Percentiles rank a stretch among this genome's conserved stretches.
These are phyloP conservation scores for Mus caroli DNA, from an alignment of 2,797 vertebrate species.

Conservation along the genomic window DNA sequence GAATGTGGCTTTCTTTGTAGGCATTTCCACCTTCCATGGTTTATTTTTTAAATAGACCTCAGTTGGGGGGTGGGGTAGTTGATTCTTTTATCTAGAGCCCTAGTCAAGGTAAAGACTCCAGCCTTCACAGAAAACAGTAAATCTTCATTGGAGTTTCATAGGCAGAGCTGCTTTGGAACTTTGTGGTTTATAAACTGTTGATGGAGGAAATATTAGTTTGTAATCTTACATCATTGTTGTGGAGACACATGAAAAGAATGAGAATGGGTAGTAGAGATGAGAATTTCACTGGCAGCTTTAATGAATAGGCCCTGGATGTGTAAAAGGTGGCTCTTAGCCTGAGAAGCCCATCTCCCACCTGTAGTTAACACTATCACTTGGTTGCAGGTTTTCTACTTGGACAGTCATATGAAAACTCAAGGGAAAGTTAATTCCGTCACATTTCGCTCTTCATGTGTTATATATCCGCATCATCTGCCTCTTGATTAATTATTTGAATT, in stretches of 20 bases:
- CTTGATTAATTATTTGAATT: not conserved
- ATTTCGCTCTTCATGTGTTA: not conserved
- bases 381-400: not conserved
- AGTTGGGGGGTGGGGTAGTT: not conserved
- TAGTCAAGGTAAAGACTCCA: not conserved
- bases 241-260: not conserved
- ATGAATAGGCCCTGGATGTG: not conserved
- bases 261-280: not conserved
- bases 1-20: not conserved
- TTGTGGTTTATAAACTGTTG: constrained; percentile 56
- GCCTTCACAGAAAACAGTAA: not conserved
- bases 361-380: not conserved
- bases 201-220: not conserved
- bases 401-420: not conserved
- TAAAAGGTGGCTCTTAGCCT: not conserved
- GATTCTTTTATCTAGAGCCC: not conserved
- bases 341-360: not conserved
- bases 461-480: not conserved
- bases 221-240: not conserved
- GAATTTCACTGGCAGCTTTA: not conserved
- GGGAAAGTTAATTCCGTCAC: not conserved
- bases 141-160: not conserved
- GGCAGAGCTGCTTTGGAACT: constrained; percentile 29
- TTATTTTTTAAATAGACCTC: constrained; percentile 59
- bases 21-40: not conserved